Evolutionary conservation across 2,113 vertebrate genomes (phyloP).

Genomic region (Athene noctua): DNA sequence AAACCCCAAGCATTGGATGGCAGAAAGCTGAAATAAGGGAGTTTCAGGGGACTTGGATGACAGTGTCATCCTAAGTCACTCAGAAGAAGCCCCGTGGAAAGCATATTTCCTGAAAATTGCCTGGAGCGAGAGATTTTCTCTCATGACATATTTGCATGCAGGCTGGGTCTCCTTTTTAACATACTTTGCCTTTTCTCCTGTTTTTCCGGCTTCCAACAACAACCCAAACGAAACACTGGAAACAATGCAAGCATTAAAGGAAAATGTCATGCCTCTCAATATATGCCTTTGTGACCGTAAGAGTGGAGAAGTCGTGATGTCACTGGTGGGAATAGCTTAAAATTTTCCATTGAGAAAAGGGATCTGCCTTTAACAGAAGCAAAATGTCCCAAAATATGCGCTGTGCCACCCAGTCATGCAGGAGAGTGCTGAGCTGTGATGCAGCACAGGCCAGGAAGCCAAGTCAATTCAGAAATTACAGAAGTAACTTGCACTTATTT

Average conservation of each 20-base stretch:
- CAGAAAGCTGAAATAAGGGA: neutral
- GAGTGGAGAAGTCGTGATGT: slow-evolving; percentile 52
- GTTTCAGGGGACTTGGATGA: neutral
- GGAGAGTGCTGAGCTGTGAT: neutral
- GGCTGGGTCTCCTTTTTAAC: neutral
- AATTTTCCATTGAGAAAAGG: slow-evolving; percentile 72
- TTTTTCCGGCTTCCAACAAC: slow-evolving; percentile 57
- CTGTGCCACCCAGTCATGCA: slow-evolving; percentile 13
- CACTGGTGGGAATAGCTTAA: slow-evolving; percentile 62
- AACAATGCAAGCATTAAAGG: slow-evolving; percentile 72
- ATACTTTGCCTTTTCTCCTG: slow-evolving; percentile 36
- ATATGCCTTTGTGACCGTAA: slow-evolving; percentile 56
- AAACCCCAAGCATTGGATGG: neutral
- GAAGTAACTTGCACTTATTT: slow-evolving; percentile 45
- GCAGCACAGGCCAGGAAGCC: neutral
- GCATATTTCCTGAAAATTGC: slow-evolving; percentile 1
- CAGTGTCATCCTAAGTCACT: neutral
- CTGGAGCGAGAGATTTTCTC: neutral
- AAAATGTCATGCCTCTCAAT: slow-evolving; percentile 69
- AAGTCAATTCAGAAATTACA: slow-evolving; percentile 40
- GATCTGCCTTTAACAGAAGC: slow-evolving; percentile 47
- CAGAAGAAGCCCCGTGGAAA: neutral
- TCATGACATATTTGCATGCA: neutral
- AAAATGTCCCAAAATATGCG: neutral
- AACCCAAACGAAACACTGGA: slow-evolving; percentile 34